Evolutionary conservation across 37 sponge, comb jelly and placozoan genomes (phyloP).

Genomic region (Theonella swinhoei): DNA sequence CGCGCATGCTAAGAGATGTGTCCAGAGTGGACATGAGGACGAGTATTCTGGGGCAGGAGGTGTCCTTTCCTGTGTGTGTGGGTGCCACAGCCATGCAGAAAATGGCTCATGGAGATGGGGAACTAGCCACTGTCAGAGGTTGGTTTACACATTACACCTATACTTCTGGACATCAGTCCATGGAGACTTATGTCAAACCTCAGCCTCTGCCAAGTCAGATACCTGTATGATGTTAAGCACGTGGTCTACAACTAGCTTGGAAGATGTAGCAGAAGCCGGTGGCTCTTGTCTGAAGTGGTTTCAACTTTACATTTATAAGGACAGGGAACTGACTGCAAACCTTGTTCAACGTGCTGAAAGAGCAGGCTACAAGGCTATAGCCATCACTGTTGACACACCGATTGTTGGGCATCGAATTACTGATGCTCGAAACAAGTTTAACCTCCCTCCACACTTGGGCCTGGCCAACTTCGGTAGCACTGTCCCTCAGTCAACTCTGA

Average conservation of each 20-base stretch:
- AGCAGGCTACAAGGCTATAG: conserved; percentile 85
- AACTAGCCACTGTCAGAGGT: conserved; percentile 68
- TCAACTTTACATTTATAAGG: conserved; percentile 80
- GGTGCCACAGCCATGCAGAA: conserved; percentile 79
- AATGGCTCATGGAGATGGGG: conserved; percentile 75
- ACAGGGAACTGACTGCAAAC: conserved; percentile 46
- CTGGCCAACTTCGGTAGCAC: conserved; percentile 68
- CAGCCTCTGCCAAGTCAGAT: conserved; percentile 44
- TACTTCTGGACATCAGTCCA: not conserved
- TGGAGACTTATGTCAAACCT: not conserved
- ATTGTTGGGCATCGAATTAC: conserved; percentile 58
- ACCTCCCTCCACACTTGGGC: conserved; percentile 66
- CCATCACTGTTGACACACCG: conserved; percentile 83
- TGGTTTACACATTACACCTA: not conserved
- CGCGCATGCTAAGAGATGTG: conserved; percentile 60
- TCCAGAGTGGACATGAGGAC: conserved; percentile 22
- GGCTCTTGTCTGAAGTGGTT: conserved; percentile 77
- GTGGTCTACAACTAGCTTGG: conserved; percentile 69
- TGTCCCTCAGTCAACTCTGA: not conserved
- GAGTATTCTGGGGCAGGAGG: conserved; percentile 38
- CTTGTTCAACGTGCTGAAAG: conserved; percentile 71
- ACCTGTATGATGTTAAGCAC: conserved; percentile 88
- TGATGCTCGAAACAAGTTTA: conserved; percentile 58
- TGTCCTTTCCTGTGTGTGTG: conserved; percentile 64
- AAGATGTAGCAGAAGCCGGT: conserved; percentile 71